A percentile compares a stretch with the other conserved stretches of the same genome.
Evolutionary conservation across 2,888 invertebrate genomes (phyloP).

Genomic region (Melinaea menophilus): DNA sequence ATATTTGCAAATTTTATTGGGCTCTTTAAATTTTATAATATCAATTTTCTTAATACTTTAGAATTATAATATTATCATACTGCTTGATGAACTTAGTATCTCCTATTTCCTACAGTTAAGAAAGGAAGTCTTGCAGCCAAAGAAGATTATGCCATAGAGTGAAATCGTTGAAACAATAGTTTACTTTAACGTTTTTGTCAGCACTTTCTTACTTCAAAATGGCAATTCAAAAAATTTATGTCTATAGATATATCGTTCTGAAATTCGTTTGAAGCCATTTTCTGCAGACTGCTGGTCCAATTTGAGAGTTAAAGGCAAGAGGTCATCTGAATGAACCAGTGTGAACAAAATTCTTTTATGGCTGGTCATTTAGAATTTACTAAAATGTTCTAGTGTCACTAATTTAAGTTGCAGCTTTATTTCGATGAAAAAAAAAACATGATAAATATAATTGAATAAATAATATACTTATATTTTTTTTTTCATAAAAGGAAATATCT

Average conservation of each 20-base stretch:
- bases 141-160: no score
- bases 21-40: no score
- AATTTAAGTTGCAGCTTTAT: background rate
- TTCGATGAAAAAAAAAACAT: no score
- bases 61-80: no score
- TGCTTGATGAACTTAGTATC: no score
- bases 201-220: conserved; percentile 11
- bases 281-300: conserved; percentile 22
- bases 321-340: conserved; percentile 23
- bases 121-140: no score
- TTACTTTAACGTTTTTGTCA: background rate
- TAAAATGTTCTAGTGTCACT: background rate
- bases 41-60: no score
- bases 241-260: conserved; percentile 15
- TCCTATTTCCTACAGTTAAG: no score
- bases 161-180: background rate
- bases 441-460: no score
- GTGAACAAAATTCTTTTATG: background rate
- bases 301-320: conserved; percentile 19
- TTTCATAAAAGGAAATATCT: no score
- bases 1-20: no score
- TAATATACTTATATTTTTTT: no score
- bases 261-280: conserved; percentile 23
- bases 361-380: conserved; percentile 2
- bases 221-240: conserved; percentile 17